Conservation (phyloP, 2,113 vertebrate species). For the Oncorhynchus gorbuscha region DNA sequence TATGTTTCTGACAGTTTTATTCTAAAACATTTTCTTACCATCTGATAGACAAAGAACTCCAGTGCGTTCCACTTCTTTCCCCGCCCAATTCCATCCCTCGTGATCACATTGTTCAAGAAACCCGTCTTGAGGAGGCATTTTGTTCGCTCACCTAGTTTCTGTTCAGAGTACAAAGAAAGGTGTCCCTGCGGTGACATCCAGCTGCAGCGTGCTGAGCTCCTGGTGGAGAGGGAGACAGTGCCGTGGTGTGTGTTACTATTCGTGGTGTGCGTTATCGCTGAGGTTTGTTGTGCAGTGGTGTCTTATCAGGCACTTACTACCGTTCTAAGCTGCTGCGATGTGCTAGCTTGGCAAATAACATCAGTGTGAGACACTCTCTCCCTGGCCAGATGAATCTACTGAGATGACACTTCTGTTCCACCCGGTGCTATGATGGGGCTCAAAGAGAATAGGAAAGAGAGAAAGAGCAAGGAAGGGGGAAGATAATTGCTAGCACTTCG, state of each 20-base stretch:
- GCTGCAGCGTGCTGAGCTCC: constrained; percentile 12
- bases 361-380: constrained; percentile 51
- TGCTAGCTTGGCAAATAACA: constrained; percentile 46
- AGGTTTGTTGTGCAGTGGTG: constrained; percentile 21
- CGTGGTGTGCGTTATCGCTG: constrained; percentile 49
- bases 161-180: constrained; percentile 18
- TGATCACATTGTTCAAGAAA: background rate
- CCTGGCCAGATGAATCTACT: constrained; percentile 45
- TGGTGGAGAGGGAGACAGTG: constrained; percentile 25
- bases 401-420: constrained; percentile 27
- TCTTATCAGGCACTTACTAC: constrained; percentile 23
- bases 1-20: constrained; percentile 26
- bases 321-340: constrained; percentile 17
- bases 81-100: background rate
- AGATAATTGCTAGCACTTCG: too few species aligned
- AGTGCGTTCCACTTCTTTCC: background rate
- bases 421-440: constrained; percentile 22
- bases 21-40: background rate
- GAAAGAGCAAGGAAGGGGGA: constrained; percentile 5
- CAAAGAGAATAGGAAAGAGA: constrained; percentile 11
- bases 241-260: constrained; percentile 42
- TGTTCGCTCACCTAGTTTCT: constrained; percentile 9
- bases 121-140: background rate
- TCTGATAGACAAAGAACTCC: background rate
- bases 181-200: background rate